These are phyloP conservation scores for Antigone vipio DNA, from an alignment of 2,113 vertebrate genomes.

Conservation along the genomic window DNA sequence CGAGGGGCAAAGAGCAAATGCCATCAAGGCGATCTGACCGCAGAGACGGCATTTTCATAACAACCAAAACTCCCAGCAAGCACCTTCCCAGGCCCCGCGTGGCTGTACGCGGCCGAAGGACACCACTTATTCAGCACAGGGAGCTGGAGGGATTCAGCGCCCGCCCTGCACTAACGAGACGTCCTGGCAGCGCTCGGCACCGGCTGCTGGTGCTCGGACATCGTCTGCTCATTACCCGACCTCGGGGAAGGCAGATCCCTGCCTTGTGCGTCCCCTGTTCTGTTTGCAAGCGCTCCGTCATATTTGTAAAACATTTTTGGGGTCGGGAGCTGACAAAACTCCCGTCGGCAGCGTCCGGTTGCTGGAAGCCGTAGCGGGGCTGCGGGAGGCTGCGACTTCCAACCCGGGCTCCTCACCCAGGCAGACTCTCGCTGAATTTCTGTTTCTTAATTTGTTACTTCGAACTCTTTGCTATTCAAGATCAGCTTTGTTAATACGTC, in stretches of 20 bases:
- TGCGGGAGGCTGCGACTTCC: not conserved
- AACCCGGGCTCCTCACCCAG: not conserved
- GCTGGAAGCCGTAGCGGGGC: not conserved
- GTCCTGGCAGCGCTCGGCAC: not conserved
- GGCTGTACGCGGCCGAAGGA: not conserved
- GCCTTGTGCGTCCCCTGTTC: not conserved
- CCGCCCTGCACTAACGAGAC: accelerated
- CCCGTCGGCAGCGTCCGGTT: accelerated
- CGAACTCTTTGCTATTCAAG: not conserved
- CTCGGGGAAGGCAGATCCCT: not conserved
- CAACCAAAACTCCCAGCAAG: not conserved
- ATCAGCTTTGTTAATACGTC: not conserved
- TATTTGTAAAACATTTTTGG: not conserved
- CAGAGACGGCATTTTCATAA: not conserved
- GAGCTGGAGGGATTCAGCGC: accelerated
- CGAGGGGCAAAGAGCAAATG: not conserved
- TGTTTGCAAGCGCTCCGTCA: not conserved
- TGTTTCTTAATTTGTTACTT: not conserved
- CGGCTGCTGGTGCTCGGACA: not conserved
- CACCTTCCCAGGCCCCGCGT: accelerated
- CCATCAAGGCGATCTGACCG: accelerated
- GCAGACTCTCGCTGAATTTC: not conserved
- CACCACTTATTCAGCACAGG: not conserved
- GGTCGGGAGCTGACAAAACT: not conserved
- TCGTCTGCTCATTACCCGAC: not conserved